Evolutionary conservation across 2,797 vertebrate species (phyloP).

Genomic region (Ctenopoma multispine): DNA sequence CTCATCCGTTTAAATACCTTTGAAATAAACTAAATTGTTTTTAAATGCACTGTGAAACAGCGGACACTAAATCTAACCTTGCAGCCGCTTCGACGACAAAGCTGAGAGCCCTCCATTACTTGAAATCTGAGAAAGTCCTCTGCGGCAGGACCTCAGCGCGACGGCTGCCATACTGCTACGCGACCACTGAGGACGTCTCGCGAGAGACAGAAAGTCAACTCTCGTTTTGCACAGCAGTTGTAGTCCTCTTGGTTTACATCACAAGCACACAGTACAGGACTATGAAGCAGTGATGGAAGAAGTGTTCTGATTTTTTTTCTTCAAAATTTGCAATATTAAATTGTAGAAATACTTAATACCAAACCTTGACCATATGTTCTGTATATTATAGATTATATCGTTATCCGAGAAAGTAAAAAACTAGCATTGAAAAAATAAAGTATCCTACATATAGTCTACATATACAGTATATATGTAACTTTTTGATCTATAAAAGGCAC

Average conservation of each 20-base stretch:
- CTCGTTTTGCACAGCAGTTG: constrained; percentile 14
- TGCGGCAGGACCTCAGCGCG: constrained; percentile 77
- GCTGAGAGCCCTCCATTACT: constrained; percentile 65
- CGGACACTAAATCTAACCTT: constrained; percentile 70
- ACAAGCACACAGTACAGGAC: too few species aligned
- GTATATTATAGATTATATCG: too few species aligned
- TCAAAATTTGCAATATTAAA: too few species aligned
- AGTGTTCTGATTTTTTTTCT: too few species aligned
- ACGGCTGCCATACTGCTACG: constrained; percentile 83
- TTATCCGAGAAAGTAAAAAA: too few species aligned
- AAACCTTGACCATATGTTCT: too few species aligned
- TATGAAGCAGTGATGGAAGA: too few species aligned
- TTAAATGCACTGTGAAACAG: rapidly evolving
- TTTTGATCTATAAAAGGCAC: neutral
- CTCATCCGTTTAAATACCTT: constrained; percentile 37
- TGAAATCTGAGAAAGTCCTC: constrained; percentile 78
- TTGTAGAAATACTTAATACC: too few species aligned
- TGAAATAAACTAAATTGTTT: rapidly evolving
- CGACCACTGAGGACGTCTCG: constrained; percentile 65
- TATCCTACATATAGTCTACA: too few species aligned
- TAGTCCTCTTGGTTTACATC: neutral
- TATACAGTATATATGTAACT: neutral
- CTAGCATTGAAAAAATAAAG: too few species aligned
- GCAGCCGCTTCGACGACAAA: constrained; percentile 43
- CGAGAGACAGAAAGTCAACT: constrained; percentile 51